These are phyloP conservation scores for Bombylius discolor DNA, from an alignment of 2,888 invertebrate species.

Conservation along the genomic window DNA sequence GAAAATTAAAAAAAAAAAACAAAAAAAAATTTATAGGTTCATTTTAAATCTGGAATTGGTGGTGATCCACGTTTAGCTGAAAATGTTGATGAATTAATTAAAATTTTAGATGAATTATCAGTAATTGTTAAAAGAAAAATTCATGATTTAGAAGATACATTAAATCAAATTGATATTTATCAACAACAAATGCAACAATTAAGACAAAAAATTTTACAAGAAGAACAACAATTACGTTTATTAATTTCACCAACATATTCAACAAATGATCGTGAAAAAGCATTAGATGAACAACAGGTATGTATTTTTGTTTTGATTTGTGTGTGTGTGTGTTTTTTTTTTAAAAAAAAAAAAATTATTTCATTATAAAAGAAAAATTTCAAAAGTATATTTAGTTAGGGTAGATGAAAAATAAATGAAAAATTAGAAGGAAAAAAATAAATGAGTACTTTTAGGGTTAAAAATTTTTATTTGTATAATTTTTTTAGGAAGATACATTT, in stretches of 20 bases:
- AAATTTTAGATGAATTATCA: constrained; percentile 48
- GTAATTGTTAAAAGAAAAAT: constrained; percentile 27
- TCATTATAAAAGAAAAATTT: background rate
- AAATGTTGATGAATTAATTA: constrained; percentile 54
- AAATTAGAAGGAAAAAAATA: too few relatives aligned
- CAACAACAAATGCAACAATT: constrained; percentile 76
- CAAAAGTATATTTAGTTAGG: too few relatives aligned
- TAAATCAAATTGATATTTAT: constrained; percentile 75
- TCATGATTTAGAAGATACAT: constrained; percentile 55
- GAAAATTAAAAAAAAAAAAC: background rate
- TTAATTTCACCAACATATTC: constrained; percentile 72
- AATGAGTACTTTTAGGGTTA: too few relatives aligned
- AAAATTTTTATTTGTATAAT: too few relatives aligned
- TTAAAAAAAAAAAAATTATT: background rate
- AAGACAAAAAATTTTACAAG: constrained; percentile 70
- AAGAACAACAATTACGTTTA: constrained; percentile 74
- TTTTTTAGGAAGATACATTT: too few relatives aligned
- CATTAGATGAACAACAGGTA: constrained; percentile 80
- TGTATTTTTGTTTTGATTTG: constrained; percentile 17
- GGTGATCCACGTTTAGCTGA: constrained; percentile 63
- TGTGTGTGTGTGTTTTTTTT: background rate
- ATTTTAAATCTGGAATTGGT: constrained; percentile 75
- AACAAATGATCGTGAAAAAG: constrained; percentile 70
- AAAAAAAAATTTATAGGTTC: constrained; percentile 45
- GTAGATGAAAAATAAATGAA: too few relatives aligned